Evolutionary conservation across 2,888 invertebrate genomes (phyloP).

Genomic region (Hydraecia micacea): DNA sequence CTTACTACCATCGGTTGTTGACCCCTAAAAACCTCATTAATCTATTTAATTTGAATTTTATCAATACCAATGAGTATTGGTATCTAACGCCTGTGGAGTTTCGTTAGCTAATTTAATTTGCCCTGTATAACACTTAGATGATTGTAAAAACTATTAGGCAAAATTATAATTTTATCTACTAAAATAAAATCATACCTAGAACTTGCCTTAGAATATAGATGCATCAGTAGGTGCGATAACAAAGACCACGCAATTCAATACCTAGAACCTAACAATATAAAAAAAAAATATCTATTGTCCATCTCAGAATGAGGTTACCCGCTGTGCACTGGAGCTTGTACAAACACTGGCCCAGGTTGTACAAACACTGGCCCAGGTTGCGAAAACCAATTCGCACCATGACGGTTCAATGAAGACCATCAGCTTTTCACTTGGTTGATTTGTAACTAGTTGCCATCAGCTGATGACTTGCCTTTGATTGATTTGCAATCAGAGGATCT

Average conservation of each 20-base stretch:
- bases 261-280: slow-evolving; percentile 35
- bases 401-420: slow-evolving; percentile 60
- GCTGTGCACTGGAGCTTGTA: slow-evolving; percentile 60
- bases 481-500: slow-evolving; percentile 22
- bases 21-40: not conserved
- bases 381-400: slow-evolving; percentile 50
- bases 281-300: slow-evolving; percentile 29
- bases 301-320: slow-evolving; percentile 59
- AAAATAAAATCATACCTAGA: not conserved
- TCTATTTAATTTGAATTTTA: not conserved
- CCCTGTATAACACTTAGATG: not conserved
- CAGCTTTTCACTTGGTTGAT: slow-evolving; percentile 47
- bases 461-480: slow-evolving; percentile 33
- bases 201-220: not conserved
- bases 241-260: slow-evolving; percentile 28
- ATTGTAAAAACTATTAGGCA: not conserved
- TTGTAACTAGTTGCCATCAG: slow-evolving; percentile 24
- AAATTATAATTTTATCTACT: not conserved
- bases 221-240: slow-evolving; percentile 2
- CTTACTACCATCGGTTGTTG: not conserved
- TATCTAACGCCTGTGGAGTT: not conserved
- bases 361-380: slow-evolving; percentile 50
- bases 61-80: not conserved
- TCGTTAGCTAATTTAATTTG: not conserved
- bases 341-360: slow-evolving; percentile 50